Base-by-base conservation (phyloP, 30 jellyfish, hydroid and myxozoan genomes). In the Calvadosia cruxmelitensis region DNA sequence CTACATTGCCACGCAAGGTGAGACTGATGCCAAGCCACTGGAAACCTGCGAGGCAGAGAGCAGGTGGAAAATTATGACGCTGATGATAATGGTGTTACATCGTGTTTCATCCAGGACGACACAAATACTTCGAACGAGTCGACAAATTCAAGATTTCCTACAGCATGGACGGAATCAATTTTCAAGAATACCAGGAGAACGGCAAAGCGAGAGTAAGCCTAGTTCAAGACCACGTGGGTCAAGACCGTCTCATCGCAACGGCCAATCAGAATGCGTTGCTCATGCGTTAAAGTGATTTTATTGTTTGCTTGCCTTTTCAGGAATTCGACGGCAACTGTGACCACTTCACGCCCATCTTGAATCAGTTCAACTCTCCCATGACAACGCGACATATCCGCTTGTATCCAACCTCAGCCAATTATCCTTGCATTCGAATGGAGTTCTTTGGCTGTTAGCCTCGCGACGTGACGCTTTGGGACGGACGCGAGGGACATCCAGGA, bases 171-270 rank as follows among this genome's bases (percentile, higher is more conserved):
- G 89, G 89, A 35, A 35, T 27, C 10, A 53, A 52, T 15, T 77
- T 77, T 51, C 26, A 31, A 20, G 70, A 64, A 15, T 77, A 77
- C 76, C 29, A 31, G 33, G 89, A 77, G 24, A 33, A 51, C 28
- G 89, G 89, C 33, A 77, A 67, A 29, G 76, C 51, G 28, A 67
- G 66, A 70, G 89, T 77, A 32, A 32, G 87, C 42, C n/a, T n/a
- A n/a, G n/a, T n/a, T n/a, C n/a, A n/a, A n/a, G n/a, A n/a, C n/a
- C n/a, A n/a, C n/a, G n/a, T n/a, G n/a, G n/a, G n/a, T n/a, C n/a
- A n/a, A n/a, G n/a, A n/a, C n/a, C n/a, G n/a, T n/a, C n/a, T n/a
- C n/a, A n/a, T n/a, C n/a, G n/a, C n/a, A n/a, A n/a, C n/a, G n/a
- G n/a, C n/a, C n/a, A n/a, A 42, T 42, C 20, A 42, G 10, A 42